These are phyloP conservation scores for Spea multiplicata DNA, from an alignment of 2,113 vertebrate genomes.

Conservation along the genomic window DNA sequence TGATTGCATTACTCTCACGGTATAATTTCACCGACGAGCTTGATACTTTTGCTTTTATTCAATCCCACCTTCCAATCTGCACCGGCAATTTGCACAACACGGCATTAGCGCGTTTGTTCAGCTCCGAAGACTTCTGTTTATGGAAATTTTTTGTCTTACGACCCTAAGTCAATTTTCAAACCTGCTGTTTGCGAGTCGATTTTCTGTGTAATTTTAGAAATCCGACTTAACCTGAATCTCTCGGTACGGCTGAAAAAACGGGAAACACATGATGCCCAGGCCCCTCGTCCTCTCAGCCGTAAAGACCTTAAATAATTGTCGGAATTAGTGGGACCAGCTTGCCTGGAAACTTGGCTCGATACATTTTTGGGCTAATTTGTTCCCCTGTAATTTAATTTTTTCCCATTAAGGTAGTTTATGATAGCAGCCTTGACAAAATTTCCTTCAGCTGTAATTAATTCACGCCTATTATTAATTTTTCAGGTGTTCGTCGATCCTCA, in stretches of 20 bases:
- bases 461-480: too few species aligned
- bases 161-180: not conserved
- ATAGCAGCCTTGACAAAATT: too few species aligned
- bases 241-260: not conserved
- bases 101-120: conserved; percentile 8
- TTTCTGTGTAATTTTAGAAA: not conserved
- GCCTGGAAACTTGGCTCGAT: conserved; percentile 25
- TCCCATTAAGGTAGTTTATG: too few species aligned
- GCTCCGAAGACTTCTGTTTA: not conserved
- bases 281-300: conserved; percentile 17
- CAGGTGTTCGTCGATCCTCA: too few species aligned
- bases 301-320: conserved; percentile 28
- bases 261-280: not conserved
- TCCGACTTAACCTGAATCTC: not conserved
- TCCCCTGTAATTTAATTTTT: conserved; percentile 36
- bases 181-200: not conserved
- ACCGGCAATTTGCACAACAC: not conserved
- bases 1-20: conserved; percentile 3
- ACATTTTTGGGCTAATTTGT: conserved; percentile 22
- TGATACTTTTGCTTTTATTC: not conserved
- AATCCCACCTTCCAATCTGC: not conserved
- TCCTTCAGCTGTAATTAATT: too few species aligned
- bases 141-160: not conserved
- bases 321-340: conserved; percentile 13
- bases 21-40: conserved; percentile 5